Base-by-base conservation (phyloP, 1,140 invertebrate species). In the Batillaria attramentaria region DNA sequence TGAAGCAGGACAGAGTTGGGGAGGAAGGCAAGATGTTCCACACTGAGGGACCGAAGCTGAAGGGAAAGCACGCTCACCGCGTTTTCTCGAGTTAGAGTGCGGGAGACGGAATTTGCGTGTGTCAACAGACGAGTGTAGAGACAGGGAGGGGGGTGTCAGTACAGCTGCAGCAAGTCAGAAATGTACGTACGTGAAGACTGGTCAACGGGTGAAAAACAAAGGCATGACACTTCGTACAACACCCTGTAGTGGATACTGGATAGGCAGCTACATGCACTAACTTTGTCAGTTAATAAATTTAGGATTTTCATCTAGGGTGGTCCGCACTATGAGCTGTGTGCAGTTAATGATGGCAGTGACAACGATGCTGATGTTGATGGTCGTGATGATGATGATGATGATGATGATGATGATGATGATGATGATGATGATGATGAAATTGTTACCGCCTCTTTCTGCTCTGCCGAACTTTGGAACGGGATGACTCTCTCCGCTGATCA, bases 351-450 rank as follows among this genome's bases (percentile, higher is more conserved):
- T 65, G 31, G 50, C 54, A 31, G 62, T 35, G 33, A 31, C 16
- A 24, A 50, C 0, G 3, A 72, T 24, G n/a, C 54, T 33, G 66
- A n/a, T 39, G 35, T 81, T 24, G 70, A 37, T 18, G 69, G 79
- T 60, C 20, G 72, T 1, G 76, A 76, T 20, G 80, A 79, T 35
- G 80, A 81, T 70, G 60, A 78, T 77, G 72, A 69, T 68, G 43
- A 60, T 20, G 43, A 75, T 41, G 68, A 70, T 24, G 57, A 66
- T 33, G 57, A 60, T n/a, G 73, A 37, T 0, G 66, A 72, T 3
- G 16, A 57, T 28, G 73, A 77, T 28, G 41, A 37, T 66, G 41
- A 28, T 18, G 39, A 42, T 24, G 20, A 24, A 46, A 78, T 31
- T 31, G 43, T n/a, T n/a, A n/a, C n/a, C n/a, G n/a, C n/a, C n/a